Evolutionary conservation across 1,140 invertebrate genomes (phyloP), one percentile per base, ranked within the genome.

Genomic region (Aleiodes sp.): DNA sequence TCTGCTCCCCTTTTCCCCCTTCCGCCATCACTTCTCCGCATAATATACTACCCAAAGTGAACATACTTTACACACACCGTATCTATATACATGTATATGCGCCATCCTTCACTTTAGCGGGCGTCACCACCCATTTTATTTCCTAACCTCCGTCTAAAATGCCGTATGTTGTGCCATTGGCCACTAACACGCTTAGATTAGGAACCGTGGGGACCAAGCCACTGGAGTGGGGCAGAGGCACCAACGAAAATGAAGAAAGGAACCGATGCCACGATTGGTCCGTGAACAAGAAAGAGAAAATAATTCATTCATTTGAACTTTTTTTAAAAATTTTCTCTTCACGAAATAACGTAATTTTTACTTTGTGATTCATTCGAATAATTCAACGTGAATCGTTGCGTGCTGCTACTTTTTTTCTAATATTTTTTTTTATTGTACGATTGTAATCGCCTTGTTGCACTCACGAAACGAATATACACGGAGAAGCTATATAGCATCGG

Each of bases 371-470:
- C 46, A 4, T 21, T 24, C 16, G 21, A 52, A 52, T 24, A 6
- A 52, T 52, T 52, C 46, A 52, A 52, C 12, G 12, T 3, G 3
- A 24, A 52, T 46, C 14, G 41, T 52, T 52, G 46, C 46, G 46
- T 52, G 46, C 12, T 52, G 46, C 2, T 52, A 41, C 14, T 43
- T 14, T 43, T 46, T 46, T 46, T 46, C 21, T 52, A 16, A 52
- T 52, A 24, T 52, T 52, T 52, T 52, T 52, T 41, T 52, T 52
- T 52, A 52, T 24, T 24, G 46, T 52, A 21, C 21, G 46, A 52
- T 52, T 7, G 46, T 24, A 52, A 52, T 52, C 46, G 46, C 46
- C 21, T 52, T 52, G 46, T 52, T 52, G 19, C 46, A 52, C 46
- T 52, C 46, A 52, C 46, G 46, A 52, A 52, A 52, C 46, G 10